phyloP scores from a whole-genome alignment of 64 coral and sea anemone species.

The Cladopsammia gracilis region DNA sequence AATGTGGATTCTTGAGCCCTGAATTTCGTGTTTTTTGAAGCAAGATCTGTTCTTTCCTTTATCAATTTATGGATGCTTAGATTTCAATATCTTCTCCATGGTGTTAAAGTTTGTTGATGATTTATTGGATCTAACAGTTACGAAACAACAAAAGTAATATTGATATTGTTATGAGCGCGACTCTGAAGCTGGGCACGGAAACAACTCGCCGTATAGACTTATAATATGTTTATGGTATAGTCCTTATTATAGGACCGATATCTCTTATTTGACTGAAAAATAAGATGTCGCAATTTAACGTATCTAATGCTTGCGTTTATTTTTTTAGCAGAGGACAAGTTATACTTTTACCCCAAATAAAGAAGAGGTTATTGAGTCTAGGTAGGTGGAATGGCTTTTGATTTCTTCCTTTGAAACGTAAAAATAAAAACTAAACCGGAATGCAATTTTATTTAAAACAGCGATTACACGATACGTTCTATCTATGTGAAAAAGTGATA shows the following conservation, averaged over 20 bases:
- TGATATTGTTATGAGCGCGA: neutral
- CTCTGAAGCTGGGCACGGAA: neutral
- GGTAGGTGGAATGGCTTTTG: slow-evolving; percentile 31
- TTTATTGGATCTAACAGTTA: neutral
- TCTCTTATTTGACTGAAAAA: neutral
- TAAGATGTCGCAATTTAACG: neutral
- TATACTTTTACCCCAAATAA: slow-evolving; percentile 89
- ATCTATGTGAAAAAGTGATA: no score
- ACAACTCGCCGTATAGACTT: neutral
- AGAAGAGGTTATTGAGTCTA: slow-evolving; percentile 87
- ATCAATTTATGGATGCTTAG: neutral
- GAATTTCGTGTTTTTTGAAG: neutral
- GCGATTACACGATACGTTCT: no score
- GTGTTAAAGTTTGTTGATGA: neutral
- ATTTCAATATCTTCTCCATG: neutral
- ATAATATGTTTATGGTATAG: slow-evolving; percentile 5
- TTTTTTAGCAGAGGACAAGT: slow-evolving; percentile 67
- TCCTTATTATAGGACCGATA: neutral
- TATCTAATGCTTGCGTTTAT: neutral
- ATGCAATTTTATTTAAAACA: no score
- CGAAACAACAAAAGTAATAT: neutral
- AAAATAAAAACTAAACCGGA: neutral
- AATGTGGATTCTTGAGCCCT: no score
- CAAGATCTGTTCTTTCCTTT: neutral
- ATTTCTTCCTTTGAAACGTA: neutral